phyloP scores from a whole-genome alignment of 1,140 invertebrate genomes.

The Zaprionus africanus region DNA sequence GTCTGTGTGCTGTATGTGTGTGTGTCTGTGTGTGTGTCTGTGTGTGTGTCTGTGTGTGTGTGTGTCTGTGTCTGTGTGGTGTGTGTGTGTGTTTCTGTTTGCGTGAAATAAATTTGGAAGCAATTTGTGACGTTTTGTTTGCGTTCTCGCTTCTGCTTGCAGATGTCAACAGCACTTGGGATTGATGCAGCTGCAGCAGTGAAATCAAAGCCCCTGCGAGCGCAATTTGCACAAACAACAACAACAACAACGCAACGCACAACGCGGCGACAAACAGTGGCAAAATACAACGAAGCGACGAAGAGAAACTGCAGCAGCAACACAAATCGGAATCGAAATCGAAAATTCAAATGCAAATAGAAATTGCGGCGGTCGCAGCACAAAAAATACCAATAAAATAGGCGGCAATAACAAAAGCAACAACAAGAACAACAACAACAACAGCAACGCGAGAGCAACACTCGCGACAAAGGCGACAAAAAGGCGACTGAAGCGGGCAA shows the following conservation, averaged over 20 bases:
- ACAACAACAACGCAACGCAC: not conserved
- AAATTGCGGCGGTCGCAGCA: conserved; percentile 59
- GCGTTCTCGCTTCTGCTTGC: conserved; percentile 54
- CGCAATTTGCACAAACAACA: conserved; percentile 73
- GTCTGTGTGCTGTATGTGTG: conserved; percentile 1
- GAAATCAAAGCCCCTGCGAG: conserved; percentile 68
- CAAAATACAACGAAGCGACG: conserved; percentile 17
- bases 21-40: not conserved
- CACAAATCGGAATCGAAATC: conserved; percentile 48
- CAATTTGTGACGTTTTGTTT: conserved; percentile 55
- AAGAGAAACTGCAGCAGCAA: conserved; percentile 28
- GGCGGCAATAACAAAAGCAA: conserved; percentile 49
- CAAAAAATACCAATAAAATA: conserved; percentile 64
- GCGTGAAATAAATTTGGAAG: conserved; percentile 66
- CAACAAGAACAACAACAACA: conserved; percentile 31
- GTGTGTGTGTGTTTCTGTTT: conserved; percentile 32
- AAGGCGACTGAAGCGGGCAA: conserved; percentile 6
- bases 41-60: not conserved
- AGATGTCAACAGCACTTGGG: conserved; percentile 74
- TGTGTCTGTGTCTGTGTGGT: too few relatives aligned
- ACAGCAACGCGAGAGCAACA: not conserved
- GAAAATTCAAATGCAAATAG: conserved; percentile 78
- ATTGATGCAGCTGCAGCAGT: conserved; percentile 61
- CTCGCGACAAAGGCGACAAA: not conserved
- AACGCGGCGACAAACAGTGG: conserved; percentile 1